These are phyloP conservation scores for Cairina moschata DNA, from an alignment of 2,113 vertebrate genomes.

Conservation along the genomic window DNA sequence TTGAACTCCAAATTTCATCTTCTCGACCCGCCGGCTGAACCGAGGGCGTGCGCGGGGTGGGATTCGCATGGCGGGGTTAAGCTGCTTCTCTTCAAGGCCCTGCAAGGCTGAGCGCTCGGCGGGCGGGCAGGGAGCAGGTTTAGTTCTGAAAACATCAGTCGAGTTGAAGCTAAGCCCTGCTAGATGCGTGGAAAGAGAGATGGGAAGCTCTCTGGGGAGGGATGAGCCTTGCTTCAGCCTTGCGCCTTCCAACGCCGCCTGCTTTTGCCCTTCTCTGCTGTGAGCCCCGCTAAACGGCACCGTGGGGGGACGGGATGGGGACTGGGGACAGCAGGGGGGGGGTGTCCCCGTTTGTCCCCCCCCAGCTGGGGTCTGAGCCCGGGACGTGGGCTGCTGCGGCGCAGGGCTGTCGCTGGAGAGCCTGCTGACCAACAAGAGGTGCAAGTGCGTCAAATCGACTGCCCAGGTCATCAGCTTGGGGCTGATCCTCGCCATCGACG, in stretches of 20 bases:
- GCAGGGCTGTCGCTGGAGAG: slow-evolving; percentile 59
- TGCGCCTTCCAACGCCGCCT: neutral
- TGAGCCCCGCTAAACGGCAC: neutral
- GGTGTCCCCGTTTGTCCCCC: fast-evolving
- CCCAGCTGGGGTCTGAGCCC: fast-evolving
- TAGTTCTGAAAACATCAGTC: fast-evolving
- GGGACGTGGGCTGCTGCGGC: neutral
- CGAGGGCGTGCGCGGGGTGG: neutral
- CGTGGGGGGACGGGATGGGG: neutral
- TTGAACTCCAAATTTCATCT: neutral
- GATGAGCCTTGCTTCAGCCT: neutral
- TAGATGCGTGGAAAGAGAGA: fast-evolving
- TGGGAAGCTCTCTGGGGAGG: neutral
- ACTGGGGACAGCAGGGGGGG: neutral
- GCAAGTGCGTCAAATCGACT: slow-evolving; percentile 63
- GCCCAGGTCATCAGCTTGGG: slow-evolving; percentile 22
- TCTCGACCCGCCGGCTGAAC: neutral
- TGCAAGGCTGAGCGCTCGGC: fast-evolving
- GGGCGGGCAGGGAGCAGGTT: fast-evolving
- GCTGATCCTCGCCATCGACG: slow-evolving; percentile 22
- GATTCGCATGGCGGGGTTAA: neutral
- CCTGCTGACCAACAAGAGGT: slow-evolving; percentile 59
- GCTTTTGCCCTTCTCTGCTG: too few species aligned
- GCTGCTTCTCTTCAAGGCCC: neutral
- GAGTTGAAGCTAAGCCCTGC: neutral